Conservation (phyloP, 2,888 invertebrate genomes). For the Octonoba sinensis region DNA sequence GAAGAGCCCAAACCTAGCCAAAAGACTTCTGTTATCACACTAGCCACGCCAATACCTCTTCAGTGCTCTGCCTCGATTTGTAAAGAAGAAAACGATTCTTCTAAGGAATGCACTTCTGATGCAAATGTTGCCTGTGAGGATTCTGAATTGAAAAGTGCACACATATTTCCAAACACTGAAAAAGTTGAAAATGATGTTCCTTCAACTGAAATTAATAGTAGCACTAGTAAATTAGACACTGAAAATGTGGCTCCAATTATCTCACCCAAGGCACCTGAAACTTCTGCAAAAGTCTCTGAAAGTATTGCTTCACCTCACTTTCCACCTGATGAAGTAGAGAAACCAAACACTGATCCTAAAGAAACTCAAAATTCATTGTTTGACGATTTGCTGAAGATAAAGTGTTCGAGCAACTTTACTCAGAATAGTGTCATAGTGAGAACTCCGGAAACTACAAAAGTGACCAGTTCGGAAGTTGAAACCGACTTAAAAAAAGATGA, state of each 20-base stretch:
- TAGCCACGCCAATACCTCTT: neutral
- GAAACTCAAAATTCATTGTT: slow-evolving; percentile 20
- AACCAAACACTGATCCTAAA: neutral
- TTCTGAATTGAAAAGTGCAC: no score
- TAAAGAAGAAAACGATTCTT: no score
- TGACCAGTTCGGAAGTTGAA: neutral
- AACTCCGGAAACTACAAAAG: slow-evolving; percentile 2
- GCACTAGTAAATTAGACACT: no score
- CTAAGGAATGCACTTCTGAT: no score
- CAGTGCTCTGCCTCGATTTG: no score
- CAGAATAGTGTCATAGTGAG: slow-evolving; percentile 41
- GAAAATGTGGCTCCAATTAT: no score
- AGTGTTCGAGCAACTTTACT: slow-evolving; percentile 9
- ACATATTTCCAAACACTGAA: neutral
- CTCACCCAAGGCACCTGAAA: neutral
- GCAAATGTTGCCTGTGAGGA: no score
- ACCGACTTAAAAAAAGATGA: neutral
- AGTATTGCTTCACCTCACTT: no score
- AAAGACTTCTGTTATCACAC: slow-evolving; percentile 36
- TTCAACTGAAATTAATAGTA: slow-evolving; percentile 10
- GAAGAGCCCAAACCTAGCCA: slow-evolving; percentile 17
- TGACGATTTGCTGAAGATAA: slow-evolving; percentile 22
- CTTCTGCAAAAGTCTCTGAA: neutral
- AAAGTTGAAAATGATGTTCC: slow-evolving; percentile 8
- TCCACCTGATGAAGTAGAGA: neutral